Evolutionary conservation across 2,113 vertebrate species (phyloP).

Genomic region (Phrynosoma platyrhinos): DNA sequence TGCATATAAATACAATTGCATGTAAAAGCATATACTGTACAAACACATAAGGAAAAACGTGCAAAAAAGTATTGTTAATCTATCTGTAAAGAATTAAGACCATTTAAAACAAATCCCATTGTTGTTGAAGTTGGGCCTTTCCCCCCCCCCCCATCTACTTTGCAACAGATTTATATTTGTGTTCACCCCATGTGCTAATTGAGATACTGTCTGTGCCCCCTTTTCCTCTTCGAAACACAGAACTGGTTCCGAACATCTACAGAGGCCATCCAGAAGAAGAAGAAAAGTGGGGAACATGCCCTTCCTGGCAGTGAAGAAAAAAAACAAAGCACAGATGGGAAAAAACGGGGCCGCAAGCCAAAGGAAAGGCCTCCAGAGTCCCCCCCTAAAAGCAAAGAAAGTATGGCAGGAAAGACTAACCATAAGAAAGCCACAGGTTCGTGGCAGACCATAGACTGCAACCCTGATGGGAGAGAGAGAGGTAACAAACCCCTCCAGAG

Average conservation of each 20-base stretch:
- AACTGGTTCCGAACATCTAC: slow-evolving; percentile 95
- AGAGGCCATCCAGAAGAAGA: slow-evolving; percentile 82
- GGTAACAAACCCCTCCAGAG: slow-evolving; percentile 54
- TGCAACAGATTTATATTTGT: not conserved
- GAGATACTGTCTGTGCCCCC: not conserved
- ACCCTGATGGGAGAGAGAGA: slow-evolving; percentile 68
- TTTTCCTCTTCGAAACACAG: slow-evolving; percentile 62
- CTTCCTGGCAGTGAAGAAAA: slow-evolving; percentile 80
- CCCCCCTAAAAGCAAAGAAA: slow-evolving; percentile 59
- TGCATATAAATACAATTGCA: too few species aligned
- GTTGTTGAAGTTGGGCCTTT: too few species aligned
- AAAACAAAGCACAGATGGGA: slow-evolving; percentile 81
- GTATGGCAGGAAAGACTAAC: slow-evolving; percentile 67
- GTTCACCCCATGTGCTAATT: slow-evolving; percentile 6
- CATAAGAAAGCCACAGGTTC: slow-evolving; percentile 60
- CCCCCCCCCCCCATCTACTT: not conserved
- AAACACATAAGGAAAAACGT: too few species aligned
- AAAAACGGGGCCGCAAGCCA: slow-evolving; percentile 92
- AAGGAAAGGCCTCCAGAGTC: slow-evolving; percentile 83
- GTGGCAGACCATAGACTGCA: slow-evolving; percentile 64
- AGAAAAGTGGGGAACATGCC: slow-evolving; percentile 79
- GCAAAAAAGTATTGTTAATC: too few species aligned
- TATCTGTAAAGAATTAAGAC: too few species aligned
- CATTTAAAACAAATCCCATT: too few species aligned
- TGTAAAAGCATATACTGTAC: too few species aligned